Evolutionary conservation across 1,140 invertebrate species (phyloP), one percentile per base, ranked within the genome.

Genomic region (Drosophila seguyi): DNA sequence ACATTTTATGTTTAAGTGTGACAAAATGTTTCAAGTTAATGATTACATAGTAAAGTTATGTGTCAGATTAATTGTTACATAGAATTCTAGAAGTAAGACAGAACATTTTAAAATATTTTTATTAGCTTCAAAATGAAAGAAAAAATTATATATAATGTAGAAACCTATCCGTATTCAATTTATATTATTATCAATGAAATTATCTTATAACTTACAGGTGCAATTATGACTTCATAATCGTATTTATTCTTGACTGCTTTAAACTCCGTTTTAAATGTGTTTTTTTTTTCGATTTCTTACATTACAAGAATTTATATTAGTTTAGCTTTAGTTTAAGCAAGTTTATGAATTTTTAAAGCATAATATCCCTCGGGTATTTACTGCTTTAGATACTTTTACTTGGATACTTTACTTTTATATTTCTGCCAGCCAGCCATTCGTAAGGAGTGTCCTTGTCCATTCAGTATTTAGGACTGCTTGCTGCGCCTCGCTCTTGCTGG

Each of bases 381-480:
- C 31, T 18, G 29, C 18, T 52, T 20, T 20, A 16, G 18, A 52
- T 52, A 52, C 50, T 34, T 41, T 22, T 34, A 45, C 18, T 42
- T 42, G 50, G 27, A 50, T 50, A 50, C 25, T 50, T 29, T 50
- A 18, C 14, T 38, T 16, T 20, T 52, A 14, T 25, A 44, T 27
- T 27, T 39, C 14, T 27, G 5, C 31, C 44, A 31, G n/a, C 16
- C 29, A 53, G 50, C 14, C 31, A 53, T 53, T 53, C 50, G 50
- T 11, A 53, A 53, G 50, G 50, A 53, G 50, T 53, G 50, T 36
- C 50, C 50, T 53, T 53, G 50, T 36, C 31, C 50, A 53, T 53
- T 53, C 50, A 59, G 56, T 72, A 72, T 62, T 34, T 14, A 20
- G n/a, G 13, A 22, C 55, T 69, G 65, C 76, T 62, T 52, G 6